Evolutionary conservation across 1,140 invertebrate species (phyloP), one percentile per base, ranked within the genome.

Genomic region (Stegodyphus mimosarum): DNA sequence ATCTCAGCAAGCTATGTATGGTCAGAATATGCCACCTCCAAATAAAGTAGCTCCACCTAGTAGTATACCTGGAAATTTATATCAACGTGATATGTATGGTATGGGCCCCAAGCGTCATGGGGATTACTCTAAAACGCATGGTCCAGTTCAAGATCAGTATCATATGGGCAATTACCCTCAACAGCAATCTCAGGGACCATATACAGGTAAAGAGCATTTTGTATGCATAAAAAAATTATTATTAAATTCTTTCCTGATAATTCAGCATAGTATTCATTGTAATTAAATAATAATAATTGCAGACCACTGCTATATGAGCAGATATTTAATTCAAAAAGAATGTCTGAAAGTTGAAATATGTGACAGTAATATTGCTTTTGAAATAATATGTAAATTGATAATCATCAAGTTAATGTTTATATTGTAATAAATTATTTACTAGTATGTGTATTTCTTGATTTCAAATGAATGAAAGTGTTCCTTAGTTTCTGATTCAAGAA

Each of bases 61-160:
- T 55, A 83, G 60, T 66, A 66, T 79, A 11, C 86, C 77, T 55
- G 91, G 91, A 88, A 92, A 89, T 67, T 91, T 89, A 88, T 92
- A 92, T 88, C 92, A 91, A 88, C 91, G 90, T 87, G 89, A 89
- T 33, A 89, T 89, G 18, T 91, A 89, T 85, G 83, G 88, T n/a
- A 89, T 89, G 86, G 88, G 88, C 75, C 88, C 88, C 49, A 89
- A 89, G 80, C 60, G 88, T 10, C 89, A 89, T 88, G 88, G 87
- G 9, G 90, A 90, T 74, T 89, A 89, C 17, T 84, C 87, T 13
- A 89, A 89, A 73, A 87, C 88, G 71, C 86, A 87, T 64, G 78
- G 76, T 17, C 63, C 74, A 18, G 48, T 60, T 33, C 87, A 85
- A 63, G 88, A 88, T 18, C 85, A 88, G 17, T 87, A 86, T 83